A percentile compares a stretch with the other conserved stretches of the same genome.
phyloP scores from a whole-genome alignment of 2,888 invertebrate species.

The Papilio elwesi region DNA sequence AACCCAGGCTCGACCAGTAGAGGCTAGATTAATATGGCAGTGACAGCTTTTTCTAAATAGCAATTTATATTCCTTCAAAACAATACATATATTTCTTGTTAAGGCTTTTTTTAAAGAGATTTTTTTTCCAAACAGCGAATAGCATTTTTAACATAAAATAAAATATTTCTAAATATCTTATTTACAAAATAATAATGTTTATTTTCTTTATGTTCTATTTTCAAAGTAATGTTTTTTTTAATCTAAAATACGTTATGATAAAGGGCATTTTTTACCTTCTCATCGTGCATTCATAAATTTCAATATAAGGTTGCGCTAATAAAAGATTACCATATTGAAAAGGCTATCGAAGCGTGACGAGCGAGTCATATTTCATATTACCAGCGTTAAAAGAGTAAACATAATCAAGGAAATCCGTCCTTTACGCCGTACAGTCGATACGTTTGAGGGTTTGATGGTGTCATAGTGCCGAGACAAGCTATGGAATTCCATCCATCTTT shows the following conservation, averaged over 20 bases:
- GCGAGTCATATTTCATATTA: slow-evolving; percentile 31
- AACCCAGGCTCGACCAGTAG: too few species aligned
- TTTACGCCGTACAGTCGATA: too few species aligned
- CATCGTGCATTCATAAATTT: slow-evolving; percentile 19
- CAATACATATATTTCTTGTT: too few species aligned
- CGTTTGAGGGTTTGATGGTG: slow-evolving; percentile 24
- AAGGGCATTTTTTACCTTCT: not conserved
- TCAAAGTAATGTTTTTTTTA: not conserved
- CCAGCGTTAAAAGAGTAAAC: slow-evolving; percentile 28
- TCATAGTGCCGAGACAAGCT: slow-evolving; percentile 9
- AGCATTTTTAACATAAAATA: too few species aligned
- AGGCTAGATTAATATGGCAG: too few species aligned
- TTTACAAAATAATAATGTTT: too few species aligned
- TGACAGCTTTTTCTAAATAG: too few species aligned
- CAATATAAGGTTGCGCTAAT: slow-evolving; percentile 10
- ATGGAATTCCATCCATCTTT: slow-evolving; percentile 19
- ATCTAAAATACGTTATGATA: not conserved
- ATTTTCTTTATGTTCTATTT: too few species aligned
- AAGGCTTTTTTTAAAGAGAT: too few species aligned
- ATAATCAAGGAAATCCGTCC: slow-evolving; percentile 31
- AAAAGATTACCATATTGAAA: slow-evolving; percentile 22
- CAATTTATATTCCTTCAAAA: too few species aligned
- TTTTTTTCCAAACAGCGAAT: too few species aligned
- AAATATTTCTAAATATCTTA: too few species aligned
- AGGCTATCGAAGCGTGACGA: slow-evolving; percentile 22